Percentiles rank a stretch among this genome's conserved stretches.
Conservation (phyloP, 2,797 vertebrate species). For the Merluccius polli region DNA sequence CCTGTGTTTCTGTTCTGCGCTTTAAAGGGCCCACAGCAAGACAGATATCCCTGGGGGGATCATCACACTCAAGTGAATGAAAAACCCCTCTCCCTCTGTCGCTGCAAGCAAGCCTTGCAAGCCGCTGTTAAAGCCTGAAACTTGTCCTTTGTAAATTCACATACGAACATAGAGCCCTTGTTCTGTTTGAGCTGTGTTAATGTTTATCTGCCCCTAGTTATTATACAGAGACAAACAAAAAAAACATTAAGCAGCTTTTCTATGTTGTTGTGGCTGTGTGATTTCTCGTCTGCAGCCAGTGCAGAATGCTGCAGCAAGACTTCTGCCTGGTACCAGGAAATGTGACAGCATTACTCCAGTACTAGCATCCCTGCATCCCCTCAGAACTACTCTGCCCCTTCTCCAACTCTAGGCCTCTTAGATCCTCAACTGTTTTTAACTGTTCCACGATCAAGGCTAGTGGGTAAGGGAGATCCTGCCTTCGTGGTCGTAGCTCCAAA, state of each 20-base stretch:
- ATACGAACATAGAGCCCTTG: not conserved
- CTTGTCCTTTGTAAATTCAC: conserved; percentile 2
- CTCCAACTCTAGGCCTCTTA: no score
- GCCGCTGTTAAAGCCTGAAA: not conserved
- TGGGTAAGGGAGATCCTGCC: no score
- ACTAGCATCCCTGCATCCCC: no score
- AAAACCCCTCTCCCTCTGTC: conserved; percentile 16
- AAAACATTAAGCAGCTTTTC: not conserved
- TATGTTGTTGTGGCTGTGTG: conserved; percentile 1
- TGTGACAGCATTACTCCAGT: no score
- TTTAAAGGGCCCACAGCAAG: conserved; percentile 36
- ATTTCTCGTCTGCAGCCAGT: no score
- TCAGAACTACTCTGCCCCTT: no score
- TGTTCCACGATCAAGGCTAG: no score
- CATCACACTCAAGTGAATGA: conserved; percentile 19
- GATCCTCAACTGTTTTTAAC: no score
- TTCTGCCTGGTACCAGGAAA: no score
- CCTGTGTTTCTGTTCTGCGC: conserved; percentile 36
- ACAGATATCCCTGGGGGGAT: conserved; percentile 23
- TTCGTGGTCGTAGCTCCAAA: no score
- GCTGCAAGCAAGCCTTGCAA: not conserved
- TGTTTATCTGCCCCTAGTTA: conserved; percentile 4
- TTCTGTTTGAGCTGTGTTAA: not conserved
- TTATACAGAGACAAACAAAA: not conserved
- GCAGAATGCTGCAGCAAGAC: no score